These are phyloP conservation scores for Zosterops japonicus DNA, from an alignment of 2,113 vertebrate species.

Conservation along the genomic window DNA sequence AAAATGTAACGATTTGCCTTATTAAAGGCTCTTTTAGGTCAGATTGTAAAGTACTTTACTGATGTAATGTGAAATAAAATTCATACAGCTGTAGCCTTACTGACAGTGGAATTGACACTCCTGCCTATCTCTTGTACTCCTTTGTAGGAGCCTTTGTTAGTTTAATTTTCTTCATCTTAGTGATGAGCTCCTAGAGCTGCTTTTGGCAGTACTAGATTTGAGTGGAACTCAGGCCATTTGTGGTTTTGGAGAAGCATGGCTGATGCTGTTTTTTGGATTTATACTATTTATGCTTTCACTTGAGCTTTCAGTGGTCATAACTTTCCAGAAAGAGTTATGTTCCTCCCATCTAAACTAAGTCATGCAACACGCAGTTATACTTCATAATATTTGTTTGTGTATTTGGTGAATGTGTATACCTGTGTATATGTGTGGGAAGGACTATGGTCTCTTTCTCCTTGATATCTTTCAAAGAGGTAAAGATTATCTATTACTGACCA, in stretches of 20 bases:
- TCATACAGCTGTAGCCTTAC: not conserved
- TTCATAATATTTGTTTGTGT: not conserved
- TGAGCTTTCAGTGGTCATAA: not conserved
- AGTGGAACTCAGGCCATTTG: not conserved
- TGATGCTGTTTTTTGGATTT: not conserved
- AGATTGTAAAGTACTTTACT: not conserved
- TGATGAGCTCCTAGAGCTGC: not conserved
- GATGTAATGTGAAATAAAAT: not conserved
- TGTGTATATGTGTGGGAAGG: not conserved
- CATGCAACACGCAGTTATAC: not conserved
- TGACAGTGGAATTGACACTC: not conserved
- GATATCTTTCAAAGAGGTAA: not conserved
- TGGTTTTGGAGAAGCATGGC: not conserved
- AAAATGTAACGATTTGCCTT: not conserved
- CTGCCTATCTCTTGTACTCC: not conserved
- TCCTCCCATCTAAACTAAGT: not conserved
- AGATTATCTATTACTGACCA: not conserved
- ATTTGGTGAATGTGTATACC: not conserved
- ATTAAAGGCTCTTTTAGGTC: not conserved
- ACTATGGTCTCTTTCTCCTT: not conserved
- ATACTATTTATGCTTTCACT: not conserved
- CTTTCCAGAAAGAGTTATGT: not conserved
- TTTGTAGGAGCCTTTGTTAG: not conserved
- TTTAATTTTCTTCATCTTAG: not conserved
- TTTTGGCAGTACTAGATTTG: not conserved